A percentile compares a stretch with the other conserved stretches of the same genome.
Conservation (phyloP, 2,888 invertebrate genomes). For the Pandemis heparana region DNA sequence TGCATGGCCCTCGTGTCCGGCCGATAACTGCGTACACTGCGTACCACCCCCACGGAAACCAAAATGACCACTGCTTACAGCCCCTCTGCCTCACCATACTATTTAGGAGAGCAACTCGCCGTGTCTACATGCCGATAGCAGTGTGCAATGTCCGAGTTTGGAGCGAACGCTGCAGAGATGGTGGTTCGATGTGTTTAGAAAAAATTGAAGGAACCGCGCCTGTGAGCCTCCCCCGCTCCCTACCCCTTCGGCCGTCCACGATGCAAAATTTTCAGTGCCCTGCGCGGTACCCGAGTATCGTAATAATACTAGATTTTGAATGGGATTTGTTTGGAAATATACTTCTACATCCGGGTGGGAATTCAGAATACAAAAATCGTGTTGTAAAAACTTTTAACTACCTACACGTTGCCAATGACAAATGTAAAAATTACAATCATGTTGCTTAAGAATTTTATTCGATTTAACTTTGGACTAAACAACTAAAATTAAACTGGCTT, state of each 20-base stretch:
- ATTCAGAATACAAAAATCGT: background rate
- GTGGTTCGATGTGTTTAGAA: conserved; percentile 60
- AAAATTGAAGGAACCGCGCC: conserved; percentile 63
- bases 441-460: too few species aligned
- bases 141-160: conserved; percentile 44
- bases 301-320: conserved; percentile 48
- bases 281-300: conserved; percentile 65
- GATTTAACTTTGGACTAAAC: too few species aligned
- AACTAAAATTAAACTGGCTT: too few species aligned
- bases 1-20: conserved; percentile 76
- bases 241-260: conserved; percentile 62
- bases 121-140: conserved; percentile 24
- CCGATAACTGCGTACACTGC: conserved; percentile 49
- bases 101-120: conserved; percentile 12
- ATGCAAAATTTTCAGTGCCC: conserved; percentile 74
- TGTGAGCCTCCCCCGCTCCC: conserved; percentile 52
- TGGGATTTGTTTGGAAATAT: conserved; percentile 25
- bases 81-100: conserved; percentile 13
- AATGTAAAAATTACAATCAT: too few species aligned
- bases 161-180: conserved; percentile 46
- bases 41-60: conserved; percentile 44
- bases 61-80: conserved; percentile 27
- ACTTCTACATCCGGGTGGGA: background rate
- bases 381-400: background rate
- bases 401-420: too few species aligned